These are phyloP conservation scores for Seira musarum DNA, from an alignment of 2,888 invertebrate species.

Conservation along the genomic window DNA sequence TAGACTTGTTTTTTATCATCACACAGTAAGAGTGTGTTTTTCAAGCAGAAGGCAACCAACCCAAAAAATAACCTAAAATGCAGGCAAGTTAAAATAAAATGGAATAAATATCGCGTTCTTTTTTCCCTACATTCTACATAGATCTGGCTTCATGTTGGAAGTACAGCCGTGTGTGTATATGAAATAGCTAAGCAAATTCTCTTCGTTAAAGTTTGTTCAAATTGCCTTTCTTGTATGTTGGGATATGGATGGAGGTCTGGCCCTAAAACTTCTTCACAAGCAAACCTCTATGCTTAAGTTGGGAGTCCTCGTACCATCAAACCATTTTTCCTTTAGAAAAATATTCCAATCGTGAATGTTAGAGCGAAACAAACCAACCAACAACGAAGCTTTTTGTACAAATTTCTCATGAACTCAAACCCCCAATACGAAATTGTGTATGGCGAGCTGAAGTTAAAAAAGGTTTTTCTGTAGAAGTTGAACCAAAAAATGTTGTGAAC, in stretches of 20 bases:
- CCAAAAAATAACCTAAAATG: background rate
- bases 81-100: conserved; percentile 30
- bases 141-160: too few species aligned
- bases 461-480: conserved; percentile 42
- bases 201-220: too few species aligned
- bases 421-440: conserved; percentile 32
- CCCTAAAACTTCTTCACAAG: background rate
- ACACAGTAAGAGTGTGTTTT: background rate
- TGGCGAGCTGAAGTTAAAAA: conserved; percentile 22
- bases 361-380: background rate
- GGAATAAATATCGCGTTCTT: conserved; percentile 59
- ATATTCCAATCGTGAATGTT: conserved; percentile 49
- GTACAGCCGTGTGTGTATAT: too few species aligned
- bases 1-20: conserved; percentile 3
- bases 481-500: background rate
- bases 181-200: too few species aligned
- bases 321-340: conserved; percentile 45
- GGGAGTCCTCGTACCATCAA: conserved; percentile 11
- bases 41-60: background rate
- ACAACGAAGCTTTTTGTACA: conserved; percentile 8
- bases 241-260: conserved; percentile 40
- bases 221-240: too few species aligned
- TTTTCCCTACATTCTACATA: conserved; percentile 26
- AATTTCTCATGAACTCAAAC: conserved; percentile 51
- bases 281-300: background rate